Evolutionary conservation across 2,888 invertebrate species (phyloP).

Genomic region (Morpho deidamia): DNA sequence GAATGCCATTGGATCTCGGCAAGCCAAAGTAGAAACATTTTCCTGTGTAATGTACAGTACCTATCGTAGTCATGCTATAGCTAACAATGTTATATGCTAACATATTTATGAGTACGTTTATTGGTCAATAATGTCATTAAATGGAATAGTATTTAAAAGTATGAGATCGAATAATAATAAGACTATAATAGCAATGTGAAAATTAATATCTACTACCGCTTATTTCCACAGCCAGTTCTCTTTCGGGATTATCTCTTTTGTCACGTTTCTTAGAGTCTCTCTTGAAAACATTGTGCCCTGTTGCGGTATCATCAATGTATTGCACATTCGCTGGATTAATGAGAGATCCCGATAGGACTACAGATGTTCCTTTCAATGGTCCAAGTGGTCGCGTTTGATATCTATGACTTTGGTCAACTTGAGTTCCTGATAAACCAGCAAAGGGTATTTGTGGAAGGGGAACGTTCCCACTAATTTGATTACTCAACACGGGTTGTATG

Average conservation of each 20-base stretch:
- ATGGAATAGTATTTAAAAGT: too few relatives aligned
- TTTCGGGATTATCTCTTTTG: slow-evolving; percentile 71
- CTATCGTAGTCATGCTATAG: too few relatives aligned
- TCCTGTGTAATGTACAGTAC: too few relatives aligned
- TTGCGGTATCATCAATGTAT: slow-evolving; percentile 75
- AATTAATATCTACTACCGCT: slow-evolving; percentile 36
- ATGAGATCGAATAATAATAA: background rate
- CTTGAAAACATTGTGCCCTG: slow-evolving; percentile 70
- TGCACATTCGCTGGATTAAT: slow-evolving; percentile 80
- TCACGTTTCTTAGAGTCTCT: slow-evolving; percentile 65
- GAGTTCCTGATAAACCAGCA: too few relatives aligned
- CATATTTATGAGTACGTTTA: too few relatives aligned
- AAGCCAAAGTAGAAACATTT: too few relatives aligned
- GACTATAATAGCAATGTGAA: slow-evolving; percentile 2
- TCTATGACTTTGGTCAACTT: slow-evolving; percentile 37
- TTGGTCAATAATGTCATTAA: too few relatives aligned
- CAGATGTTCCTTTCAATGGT: slow-evolving; percentile 51
- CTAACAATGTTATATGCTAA: too few relatives aligned
- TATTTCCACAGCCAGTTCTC: slow-evolving; percentile 49
- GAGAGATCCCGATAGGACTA: slow-evolving; percentile 60
- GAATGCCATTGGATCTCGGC: too few relatives aligned
- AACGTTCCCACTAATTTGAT: slow-evolving; percentile 29
- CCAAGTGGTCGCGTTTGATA: slow-evolving; percentile 38
- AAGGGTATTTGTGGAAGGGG: slow-evolving; percentile 35
- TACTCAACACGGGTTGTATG: slow-evolving; percentile 38